Evolutionary conservation across 2,113 vertebrate species (phyloP).

Genomic region (Lycocorax pyrrhopterus): DNA sequence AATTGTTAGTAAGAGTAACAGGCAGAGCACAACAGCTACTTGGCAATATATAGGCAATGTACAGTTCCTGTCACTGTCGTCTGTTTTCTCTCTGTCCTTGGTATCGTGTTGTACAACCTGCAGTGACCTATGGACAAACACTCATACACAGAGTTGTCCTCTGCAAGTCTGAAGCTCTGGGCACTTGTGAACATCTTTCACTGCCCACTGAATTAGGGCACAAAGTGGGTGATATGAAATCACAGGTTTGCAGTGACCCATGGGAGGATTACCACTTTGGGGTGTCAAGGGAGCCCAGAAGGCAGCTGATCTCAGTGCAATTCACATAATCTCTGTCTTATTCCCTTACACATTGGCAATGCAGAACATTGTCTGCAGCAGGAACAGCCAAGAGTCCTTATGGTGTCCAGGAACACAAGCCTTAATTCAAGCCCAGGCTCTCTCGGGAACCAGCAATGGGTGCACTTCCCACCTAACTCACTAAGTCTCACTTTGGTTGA

Average conservation of each 20-base stretch:
- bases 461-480: background rate
- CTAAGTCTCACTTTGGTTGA: background rate
- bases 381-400: background rate
- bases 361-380: background rate
- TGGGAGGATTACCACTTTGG: background rate
- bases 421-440: background rate
- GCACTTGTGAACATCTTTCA: background rate
- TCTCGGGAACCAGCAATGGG: background rate
- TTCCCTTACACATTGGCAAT: background rate
- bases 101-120: background rate
- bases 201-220: background rate
- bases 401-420: background rate
- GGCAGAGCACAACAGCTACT: background rate
- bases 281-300: background rate
- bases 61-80: background rate
- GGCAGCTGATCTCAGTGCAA: background rate
- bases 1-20: background rate
- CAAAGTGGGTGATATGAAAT: background rate
- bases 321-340: background rate
- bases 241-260: background rate
- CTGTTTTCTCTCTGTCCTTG: background rate
- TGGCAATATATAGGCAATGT: background rate
- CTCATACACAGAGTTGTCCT: rapidly evolving
- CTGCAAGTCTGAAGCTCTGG: background rate
- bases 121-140: background rate